Evolutionary conservation across 30 jellyfish, hydroid and myxozoan species (phyloP).

Genomic region (Haliclystus octoradiatus): DNA sequence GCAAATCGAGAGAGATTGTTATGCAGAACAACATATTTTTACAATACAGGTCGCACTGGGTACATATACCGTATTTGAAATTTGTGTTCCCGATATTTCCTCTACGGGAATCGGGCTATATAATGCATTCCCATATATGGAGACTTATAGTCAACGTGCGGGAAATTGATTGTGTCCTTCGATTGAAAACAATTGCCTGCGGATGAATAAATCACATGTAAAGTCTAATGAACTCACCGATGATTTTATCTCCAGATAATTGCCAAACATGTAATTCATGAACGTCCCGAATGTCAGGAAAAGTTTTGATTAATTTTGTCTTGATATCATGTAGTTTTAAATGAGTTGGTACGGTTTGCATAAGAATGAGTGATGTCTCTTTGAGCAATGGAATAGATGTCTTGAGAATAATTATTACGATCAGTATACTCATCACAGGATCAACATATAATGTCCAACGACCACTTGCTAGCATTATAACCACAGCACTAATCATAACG

Average conservation of each 20-base stretch:
- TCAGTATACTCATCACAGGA: conserved; percentile 63
- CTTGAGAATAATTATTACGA: neutral
- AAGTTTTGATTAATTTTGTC: neutral
- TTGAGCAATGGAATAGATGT: neutral
- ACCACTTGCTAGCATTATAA: conserved; percentile 31
- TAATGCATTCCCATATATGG: too few relatives aligned
- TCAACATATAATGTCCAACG: conserved; percentile 88
- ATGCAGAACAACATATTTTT: too few relatives aligned
- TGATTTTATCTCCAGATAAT: neutral
- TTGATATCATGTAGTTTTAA: neutral
- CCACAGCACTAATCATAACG: conserved; percentile 36
- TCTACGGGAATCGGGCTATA: too few relatives aligned
- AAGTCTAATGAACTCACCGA: neutral
- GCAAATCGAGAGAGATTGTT: too few relatives aligned
- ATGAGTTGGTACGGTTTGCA: conserved; percentile 1
- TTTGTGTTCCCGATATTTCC: too few relatives aligned
- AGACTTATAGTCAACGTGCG: too few relatives aligned
- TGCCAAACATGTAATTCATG: neutral
- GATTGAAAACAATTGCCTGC: neutral
- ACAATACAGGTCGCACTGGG: too few relatives aligned
- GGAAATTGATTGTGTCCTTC: too few relatives aligned
- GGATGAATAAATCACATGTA: neutral
- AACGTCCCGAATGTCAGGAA: neutral
- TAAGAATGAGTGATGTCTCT: neutral
- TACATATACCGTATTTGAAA: too few relatives aligned